These are phyloP conservation scores for Eumaeus atala DNA, from an alignment of 1,140 invertebrate genomes.

Conservation along the genomic window DNA sequence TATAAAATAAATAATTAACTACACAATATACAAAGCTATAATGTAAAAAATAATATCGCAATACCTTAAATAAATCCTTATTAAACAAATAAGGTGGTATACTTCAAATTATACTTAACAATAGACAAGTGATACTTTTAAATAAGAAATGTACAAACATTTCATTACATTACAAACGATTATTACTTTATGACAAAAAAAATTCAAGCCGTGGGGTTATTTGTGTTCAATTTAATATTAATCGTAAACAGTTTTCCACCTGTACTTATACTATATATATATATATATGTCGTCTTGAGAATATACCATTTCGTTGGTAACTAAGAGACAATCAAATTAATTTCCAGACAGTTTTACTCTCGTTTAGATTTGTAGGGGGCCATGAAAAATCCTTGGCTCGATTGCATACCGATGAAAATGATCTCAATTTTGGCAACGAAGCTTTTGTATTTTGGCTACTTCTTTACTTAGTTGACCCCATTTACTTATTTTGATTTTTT, in stretches of 20 bases:
- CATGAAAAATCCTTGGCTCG: conserved; percentile 2
- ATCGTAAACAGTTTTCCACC: too few relatives aligned
- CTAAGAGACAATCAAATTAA: too few relatives aligned
- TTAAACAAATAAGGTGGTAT: conserved; percentile 64
- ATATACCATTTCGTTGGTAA: background rate
- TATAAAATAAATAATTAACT: conserved; percentile 58
- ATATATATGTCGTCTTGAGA: too few relatives aligned
- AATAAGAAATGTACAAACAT: background rate
- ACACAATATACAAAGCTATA: conserved; percentile 53
- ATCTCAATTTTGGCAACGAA: background rate
- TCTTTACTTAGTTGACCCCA: too few relatives aligned
- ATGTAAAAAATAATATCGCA: conserved; percentile 33
- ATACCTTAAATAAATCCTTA: conserved; percentile 59
- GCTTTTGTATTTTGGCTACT: too few relatives aligned
- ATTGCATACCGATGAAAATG: conserved; percentile 21
- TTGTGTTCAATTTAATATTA: too few relatives aligned
- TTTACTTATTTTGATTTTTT: too few relatives aligned
- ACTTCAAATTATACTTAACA: conserved; percentile 28
- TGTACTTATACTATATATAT: too few relatives aligned
- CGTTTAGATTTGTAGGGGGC: background rate
- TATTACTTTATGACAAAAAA: background rate
- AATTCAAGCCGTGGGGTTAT: too few relatives aligned
- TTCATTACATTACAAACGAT: conserved; percentile 6
- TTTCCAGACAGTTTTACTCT: conserved; percentile 1
- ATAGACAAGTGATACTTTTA: background rate